phyloP scores from a whole-genome alignment of 2,797 vertebrate species.

The Notolabrus celidotus region DNA sequence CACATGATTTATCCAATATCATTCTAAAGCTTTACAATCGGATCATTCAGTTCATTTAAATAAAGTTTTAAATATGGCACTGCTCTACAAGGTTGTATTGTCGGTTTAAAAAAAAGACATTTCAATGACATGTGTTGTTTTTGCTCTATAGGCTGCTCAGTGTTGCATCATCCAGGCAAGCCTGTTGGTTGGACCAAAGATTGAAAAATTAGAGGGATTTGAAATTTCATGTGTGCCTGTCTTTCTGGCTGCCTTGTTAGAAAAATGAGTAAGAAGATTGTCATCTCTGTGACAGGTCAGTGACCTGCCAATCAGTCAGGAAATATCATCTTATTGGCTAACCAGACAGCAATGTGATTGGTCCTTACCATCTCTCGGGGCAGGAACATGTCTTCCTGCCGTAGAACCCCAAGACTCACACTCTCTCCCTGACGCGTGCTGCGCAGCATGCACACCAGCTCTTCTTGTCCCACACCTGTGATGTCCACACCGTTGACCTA shows the following conservation, averaged over 20 bases:
- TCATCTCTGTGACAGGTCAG: not conserved
- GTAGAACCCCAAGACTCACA: conserved; percentile 89
- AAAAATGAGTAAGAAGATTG: not conserved
- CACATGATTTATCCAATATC: not conserved
- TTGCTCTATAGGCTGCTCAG: conserved; percentile 47
- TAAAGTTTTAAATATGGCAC: not conserved
- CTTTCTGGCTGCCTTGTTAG: not conserved
- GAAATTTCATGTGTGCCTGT: conserved; percentile 1
- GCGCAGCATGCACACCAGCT: conserved; percentile 94
- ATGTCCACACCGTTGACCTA: conserved; percentile 96
- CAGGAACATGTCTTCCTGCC: conserved; percentile 93
- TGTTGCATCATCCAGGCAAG: conserved; percentile 51
- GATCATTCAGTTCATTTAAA: conserved; percentile 11
- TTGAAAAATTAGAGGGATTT: conserved; percentile 27
- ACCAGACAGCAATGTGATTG: conserved; percentile 12
- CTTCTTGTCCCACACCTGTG: conserved; percentile 92
- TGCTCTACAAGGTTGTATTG: not conserved
- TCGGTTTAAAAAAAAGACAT: conserved; percentile 9
- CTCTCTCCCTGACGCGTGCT: conserved; percentile 95
- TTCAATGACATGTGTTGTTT: not conserved
- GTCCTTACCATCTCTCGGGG: conserved; percentile 95
- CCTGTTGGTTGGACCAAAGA: conserved; percentile 62
- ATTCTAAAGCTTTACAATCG: conserved; percentile 26
- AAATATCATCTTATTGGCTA: not conserved
- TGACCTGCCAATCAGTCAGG: not conserved